Conservation (phyloP, 2,113 vertebrate genomes). For the Lathamus discolor region DNA sequence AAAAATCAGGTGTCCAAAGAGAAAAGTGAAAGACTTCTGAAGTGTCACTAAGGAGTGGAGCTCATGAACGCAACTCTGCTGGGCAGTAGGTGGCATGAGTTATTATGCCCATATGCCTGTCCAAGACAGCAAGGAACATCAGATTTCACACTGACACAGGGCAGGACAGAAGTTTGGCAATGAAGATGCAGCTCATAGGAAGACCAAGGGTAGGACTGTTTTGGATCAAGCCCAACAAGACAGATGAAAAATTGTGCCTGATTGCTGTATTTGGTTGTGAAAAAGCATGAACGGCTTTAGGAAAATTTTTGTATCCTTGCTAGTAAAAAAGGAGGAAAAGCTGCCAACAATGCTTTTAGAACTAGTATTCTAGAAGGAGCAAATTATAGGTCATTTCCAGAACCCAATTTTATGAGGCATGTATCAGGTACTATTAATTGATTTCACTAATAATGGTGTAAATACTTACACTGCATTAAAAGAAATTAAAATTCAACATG, state of each 20-base stretch:
- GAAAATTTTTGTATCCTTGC: neutral
- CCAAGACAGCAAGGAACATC: neutral
- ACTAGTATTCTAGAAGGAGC: neutral
- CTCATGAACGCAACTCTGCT: neutral
- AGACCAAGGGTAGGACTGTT: neutral
- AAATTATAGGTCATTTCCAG: neutral
- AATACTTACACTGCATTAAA: neutral
- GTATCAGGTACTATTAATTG: neutral
- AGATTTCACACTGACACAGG: neutral
- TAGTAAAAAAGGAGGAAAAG: neutral
- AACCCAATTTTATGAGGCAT: neutral
- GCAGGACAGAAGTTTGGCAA: neutral
- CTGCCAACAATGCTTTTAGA: neutral
- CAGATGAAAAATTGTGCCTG: neutral
- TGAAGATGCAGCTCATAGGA: neutral
- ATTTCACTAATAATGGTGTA: neutral
- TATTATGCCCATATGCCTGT: rapidly evolving
- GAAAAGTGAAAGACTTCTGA: neutral
- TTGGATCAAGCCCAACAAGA: neutral
- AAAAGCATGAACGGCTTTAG: neutral
- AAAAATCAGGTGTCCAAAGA: neutral
- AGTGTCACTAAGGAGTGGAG: rapidly evolving
- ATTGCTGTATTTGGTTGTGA: neutral
- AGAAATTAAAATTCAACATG: rapidly evolving
- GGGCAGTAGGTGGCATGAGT: neutral